phyloP scores from a whole-genome alignment of 23 tunicate genomes.

The Ciona savignyi region DNA sequence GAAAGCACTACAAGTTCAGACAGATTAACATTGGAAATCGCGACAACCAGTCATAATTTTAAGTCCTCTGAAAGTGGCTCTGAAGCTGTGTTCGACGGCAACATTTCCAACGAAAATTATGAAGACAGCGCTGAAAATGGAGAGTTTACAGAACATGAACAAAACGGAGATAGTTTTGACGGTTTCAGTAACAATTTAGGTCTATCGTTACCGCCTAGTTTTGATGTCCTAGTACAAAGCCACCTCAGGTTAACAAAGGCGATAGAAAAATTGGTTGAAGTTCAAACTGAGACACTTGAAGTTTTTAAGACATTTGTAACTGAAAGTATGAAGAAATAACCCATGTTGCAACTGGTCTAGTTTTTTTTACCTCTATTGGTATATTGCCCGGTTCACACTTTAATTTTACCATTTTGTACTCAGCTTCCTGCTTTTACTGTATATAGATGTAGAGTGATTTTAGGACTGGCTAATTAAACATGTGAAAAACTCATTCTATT shows the following conservation, averaged over 20 bases:
- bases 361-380: too few relatives aligned
- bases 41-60: not conserved
- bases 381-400: too few relatives aligned
- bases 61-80: not conserved
- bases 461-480: too few relatives aligned
- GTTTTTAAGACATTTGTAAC: not conserved
- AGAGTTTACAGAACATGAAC: not conserved
- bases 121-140: not conserved
- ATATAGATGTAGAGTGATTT: too few relatives aligned
- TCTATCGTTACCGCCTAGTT: not conserved
- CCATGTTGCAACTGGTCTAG: too few relatives aligned
- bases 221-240: not conserved
- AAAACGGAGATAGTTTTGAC: not conserved
- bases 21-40: not conserved
- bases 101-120: not conserved
- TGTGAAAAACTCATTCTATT: too few relatives aligned
- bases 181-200: not conserved
- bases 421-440: too few relatives aligned
- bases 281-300: not conserved
- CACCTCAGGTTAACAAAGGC: not conserved
- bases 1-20: not conserved
- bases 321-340: too few relatives aligned
- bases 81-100: not conserved
- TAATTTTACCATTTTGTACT: too few relatives aligned
- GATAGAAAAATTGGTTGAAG: not conserved